Evolutionary conservation across 2,888 invertebrate genomes (phyloP), one percentile per base, ranked within the genome.

Genomic region (Odontothrips loti): DNA sequence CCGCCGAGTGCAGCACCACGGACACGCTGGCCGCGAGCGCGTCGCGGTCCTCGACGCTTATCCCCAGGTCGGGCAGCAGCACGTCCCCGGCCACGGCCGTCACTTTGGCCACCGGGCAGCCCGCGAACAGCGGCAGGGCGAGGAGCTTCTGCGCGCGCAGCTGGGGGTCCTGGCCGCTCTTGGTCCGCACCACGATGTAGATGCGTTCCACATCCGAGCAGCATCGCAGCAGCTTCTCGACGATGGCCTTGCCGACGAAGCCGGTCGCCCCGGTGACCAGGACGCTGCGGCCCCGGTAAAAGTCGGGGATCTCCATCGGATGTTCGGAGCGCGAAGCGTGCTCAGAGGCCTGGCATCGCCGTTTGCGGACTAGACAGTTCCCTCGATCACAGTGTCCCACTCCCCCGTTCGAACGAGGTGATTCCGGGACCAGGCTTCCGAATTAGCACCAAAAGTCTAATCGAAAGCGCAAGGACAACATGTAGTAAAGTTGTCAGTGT

Each of bases 1-100:
- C 91, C 6, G 91, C 91, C 80, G 90, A 89, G 85, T 91, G 91
- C 84, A 91, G 90, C n/a, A 91, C 90, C 51, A 91, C 86, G 79
- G 88, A 85, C 27, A 90, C 87, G 47, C 88, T 86, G 12, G 88
- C 85, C 11, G 68, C 80, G 3, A 86, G 84, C n/a, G 86, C 83
- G 63, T 85, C 82, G 82, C 89, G 88, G 79, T 87, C 86, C 27
- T 86, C 85, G 0, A 82, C 81, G 27, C 83, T 83, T 23, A 86
- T 83, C 0, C 87, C 87, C 47, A 87, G 83, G 20, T 84, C 84
- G 8, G 85, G 84, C 75, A 84, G 83, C 3, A 85, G 84, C 80
- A 87, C 85, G 84, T 87, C 87, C 12, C 87, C 87, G 80, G 84
- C 84, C n/a, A 90, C 85, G 6, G 87, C 86, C 63, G 86, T 83